Percentiles rank a stretch among this genome's conserved stretches.
These are phyloP conservation scores for Xestoiulus laeticollis DNA, from an alignment of 2,888 invertebrate species.

Conservation along the genomic window DNA sequence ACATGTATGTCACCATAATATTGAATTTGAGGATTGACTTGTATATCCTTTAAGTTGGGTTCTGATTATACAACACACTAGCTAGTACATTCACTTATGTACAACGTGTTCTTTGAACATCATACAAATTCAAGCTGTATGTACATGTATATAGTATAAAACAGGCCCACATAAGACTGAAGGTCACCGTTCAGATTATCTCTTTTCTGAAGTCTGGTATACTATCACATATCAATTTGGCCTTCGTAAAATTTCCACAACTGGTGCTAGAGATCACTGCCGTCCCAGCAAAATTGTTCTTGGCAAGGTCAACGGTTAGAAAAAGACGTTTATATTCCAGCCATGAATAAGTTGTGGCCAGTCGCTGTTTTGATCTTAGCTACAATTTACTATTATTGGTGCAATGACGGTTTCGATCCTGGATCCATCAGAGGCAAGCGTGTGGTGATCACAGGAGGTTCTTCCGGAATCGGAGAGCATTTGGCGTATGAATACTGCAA, in stretches of 20 bases:
- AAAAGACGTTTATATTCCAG: background rate
- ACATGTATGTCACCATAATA: too few relatives aligned
- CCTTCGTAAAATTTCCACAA: background rate
- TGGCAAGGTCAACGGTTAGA: background rate
- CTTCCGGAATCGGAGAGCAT: background rate
- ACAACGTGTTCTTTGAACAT: too few relatives aligned
- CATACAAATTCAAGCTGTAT: background rate
- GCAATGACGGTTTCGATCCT: background rate
- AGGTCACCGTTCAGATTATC: background rate
- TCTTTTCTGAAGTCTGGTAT: too few relatives aligned
- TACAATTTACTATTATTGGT: background rate
- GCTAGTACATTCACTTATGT: too few relatives aligned
- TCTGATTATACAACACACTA: too few relatives aligned
- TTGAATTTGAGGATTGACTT: too few relatives aligned
- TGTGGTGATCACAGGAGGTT: background rate
- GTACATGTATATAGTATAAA: background rate
- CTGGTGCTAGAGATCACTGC: background rate
- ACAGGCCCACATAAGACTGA: background rate
- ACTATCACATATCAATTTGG: background rate
- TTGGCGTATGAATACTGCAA: background rate
- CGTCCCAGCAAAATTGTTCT: background rate
- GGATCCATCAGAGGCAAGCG: background rate
- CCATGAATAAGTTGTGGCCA: constrained; percentile 8
- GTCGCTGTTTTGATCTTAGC: background rate
- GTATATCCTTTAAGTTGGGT: too few relatives aligned